Percentiles rank a stretch among this genome's conserved stretches.
These are phyloP conservation scores for Sminthurinus aureus DNA, from an alignment of 2,888 invertebrate genomes.

Conservation along the genomic window DNA sequence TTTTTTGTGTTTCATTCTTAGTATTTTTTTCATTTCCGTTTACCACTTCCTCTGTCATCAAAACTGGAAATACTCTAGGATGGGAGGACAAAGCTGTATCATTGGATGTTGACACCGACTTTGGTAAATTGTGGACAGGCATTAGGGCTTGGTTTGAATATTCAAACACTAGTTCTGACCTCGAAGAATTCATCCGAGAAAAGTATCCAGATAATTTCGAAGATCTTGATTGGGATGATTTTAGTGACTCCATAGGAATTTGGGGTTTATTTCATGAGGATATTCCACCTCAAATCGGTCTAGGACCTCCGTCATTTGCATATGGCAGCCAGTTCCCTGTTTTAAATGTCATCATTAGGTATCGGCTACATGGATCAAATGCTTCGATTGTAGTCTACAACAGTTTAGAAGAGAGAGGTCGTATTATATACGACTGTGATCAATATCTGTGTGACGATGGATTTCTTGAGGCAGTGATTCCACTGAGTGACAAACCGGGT, in stretches of 20 bases:
- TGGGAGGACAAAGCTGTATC: no score
- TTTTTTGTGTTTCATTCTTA: no score
- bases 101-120: no score
- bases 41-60: no score
- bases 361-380: no score
- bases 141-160: constrained; percentile 4
- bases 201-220: not conserved
- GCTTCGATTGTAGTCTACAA: not conserved
- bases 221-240: not conserved
- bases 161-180: not conserved
- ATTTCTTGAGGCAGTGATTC: not conserved
- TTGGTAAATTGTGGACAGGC: not conserved
- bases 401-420: not conserved
- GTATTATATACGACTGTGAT: not conserved
- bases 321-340: not conserved
- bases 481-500: not conserved
- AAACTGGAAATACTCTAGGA: no score
- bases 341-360: not conserved
- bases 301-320: not conserved
- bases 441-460: not conserved
- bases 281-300: not conserved
- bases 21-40: no score
- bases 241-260: not conserved
- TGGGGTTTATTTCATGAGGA: not conserved
- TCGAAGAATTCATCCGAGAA: not conserved